A percentile compares a stretch with the other conserved stretches of the same genome.
Evolutionary conservation across 2,888 invertebrate species (phyloP).

Genomic region (Pseudococcus viburni): DNA sequence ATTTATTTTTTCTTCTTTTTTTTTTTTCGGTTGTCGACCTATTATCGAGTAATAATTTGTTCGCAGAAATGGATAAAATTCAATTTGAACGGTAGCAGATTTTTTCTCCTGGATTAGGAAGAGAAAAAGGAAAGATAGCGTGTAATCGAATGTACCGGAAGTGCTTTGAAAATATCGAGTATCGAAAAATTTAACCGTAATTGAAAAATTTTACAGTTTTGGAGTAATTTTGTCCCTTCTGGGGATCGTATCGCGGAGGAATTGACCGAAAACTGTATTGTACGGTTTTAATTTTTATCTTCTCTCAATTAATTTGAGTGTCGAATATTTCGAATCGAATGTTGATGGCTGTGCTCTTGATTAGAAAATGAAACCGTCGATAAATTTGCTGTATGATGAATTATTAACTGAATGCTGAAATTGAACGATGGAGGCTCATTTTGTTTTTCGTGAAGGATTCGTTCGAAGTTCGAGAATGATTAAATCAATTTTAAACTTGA

Average conservation of each 20-base stretch:
- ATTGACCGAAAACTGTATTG: background rate
- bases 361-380: too few relatives aligned
- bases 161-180: background rate
- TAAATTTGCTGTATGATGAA: too few relatives aligned
- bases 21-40: constrained; percentile 26
- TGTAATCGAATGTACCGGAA: constrained; percentile 26
- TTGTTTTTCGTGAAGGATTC: background rate
- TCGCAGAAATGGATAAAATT: constrained; percentile 29
- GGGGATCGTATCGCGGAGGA: background rate
- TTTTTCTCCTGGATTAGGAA: background rate
- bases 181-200: background rate
- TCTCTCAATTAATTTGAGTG: background rate
- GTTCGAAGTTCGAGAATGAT: background rate
- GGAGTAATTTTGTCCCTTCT: background rate
- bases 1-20: background rate
- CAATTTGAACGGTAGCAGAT: constrained; percentile 35
- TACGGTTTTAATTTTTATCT: background rate
- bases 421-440: too few relatives aligned
- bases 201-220: constrained; percentile 18
- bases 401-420: too few relatives aligned
- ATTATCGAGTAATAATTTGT: constrained; percentile 34
- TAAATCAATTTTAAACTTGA: too few relatives aligned
- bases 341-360: too few relatives aligned
- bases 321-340: background rate
- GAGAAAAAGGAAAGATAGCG: background rate